These are phyloP conservation scores for Arrhamphus sclerolepis DNA, from an alignment of 2,797 vertebrate species.

Conservation along the genomic window DNA sequence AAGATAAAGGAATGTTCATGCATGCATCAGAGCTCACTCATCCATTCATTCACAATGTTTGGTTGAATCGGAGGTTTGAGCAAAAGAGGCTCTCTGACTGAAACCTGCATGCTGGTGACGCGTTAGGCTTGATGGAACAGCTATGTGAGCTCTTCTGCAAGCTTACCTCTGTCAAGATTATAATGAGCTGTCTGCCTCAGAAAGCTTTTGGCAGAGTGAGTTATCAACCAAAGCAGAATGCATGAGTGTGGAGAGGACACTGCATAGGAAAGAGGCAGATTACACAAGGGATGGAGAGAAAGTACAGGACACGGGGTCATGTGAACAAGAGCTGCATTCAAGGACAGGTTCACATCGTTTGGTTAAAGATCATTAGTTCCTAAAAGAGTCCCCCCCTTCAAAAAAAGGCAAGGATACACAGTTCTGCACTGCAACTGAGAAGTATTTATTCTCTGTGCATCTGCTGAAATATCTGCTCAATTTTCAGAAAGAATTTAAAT, in stretches of 20 bases:
- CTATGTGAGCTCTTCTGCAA: slow-evolving; percentile 30
- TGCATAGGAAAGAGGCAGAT: slow-evolving; percentile 30
- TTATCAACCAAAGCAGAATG: slow-evolving; percentile 73
- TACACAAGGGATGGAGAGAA: slow-evolving; percentile 20
- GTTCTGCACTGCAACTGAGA: slow-evolving; percentile 62
- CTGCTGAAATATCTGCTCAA: slow-evolving; percentile 58
- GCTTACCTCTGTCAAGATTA: slow-evolving; percentile 72
- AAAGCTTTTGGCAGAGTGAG: slow-evolving; percentile 56
- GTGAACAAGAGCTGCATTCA: slow-evolving; percentile 10
- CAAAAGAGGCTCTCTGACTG: slow-evolving; percentile 15
- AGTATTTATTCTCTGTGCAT: slow-evolving; percentile 71
- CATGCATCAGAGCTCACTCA: slow-evolving; percentile 53
- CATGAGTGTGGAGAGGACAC: slow-evolving; percentile 56
- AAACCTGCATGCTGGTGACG: slow-evolving; percentile 61
- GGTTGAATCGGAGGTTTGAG: slow-evolving; percentile 46
- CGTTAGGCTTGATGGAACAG: slow-evolving; percentile 34
- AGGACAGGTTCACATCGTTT: slow-evolving; percentile 11
- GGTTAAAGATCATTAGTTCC: not conserved
- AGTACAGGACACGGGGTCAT: slow-evolving; percentile 16
- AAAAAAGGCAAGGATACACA: slow-evolving; percentile 35
- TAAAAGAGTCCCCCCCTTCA: not conserved
- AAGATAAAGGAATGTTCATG: slow-evolving; percentile 15
- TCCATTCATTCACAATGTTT: slow-evolving; percentile 56
- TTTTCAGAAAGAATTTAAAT: slow-evolving; percentile 63
- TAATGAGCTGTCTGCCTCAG: slow-evolving; percentile 67